Evolutionary conservation across 2,797 vertebrate species (phyloP).

Genomic region (Fundulus diaphanus): DNA sequence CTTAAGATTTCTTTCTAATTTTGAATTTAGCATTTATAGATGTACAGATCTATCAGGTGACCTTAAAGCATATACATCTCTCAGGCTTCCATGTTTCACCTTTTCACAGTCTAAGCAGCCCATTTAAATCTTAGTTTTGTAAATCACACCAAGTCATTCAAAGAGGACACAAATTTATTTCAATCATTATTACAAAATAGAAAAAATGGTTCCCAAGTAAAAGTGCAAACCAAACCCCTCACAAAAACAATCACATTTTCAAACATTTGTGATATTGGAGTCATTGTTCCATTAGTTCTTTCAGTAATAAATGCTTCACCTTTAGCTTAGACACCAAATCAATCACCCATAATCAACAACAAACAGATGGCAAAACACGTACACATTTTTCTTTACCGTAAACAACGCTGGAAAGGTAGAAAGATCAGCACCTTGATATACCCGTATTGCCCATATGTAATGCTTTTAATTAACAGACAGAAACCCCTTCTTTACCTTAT

Average conservation of each 20-base stretch:
- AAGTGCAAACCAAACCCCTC: not conserved
- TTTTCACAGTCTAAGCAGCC: too few relatives aligned
- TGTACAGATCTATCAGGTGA: not conserved
- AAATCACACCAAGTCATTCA: not conserved
- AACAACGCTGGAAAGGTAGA: not conserved
- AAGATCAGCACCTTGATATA: not conserved
- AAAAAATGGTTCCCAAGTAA: not conserved
- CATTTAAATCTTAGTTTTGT: not conserved
- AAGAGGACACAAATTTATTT: constrained; percentile 31
- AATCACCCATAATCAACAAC: not conserved
- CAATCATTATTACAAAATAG: constrained; percentile 27
- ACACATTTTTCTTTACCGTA: not conserved
- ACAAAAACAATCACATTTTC: not conserved
- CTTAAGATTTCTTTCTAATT: too few relatives aligned
- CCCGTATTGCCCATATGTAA: not conserved
- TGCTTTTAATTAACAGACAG: not conserved
- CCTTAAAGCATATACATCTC: not conserved
- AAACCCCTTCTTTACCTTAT: not conserved
- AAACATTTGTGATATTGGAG: not conserved
- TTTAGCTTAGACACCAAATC: not conserved
- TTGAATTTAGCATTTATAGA: too few relatives aligned
- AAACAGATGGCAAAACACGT: not conserved
- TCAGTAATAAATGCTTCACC: not conserved
- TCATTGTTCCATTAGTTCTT: not conserved
- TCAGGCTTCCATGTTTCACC: too few relatives aligned